Evolutionary conservation across 2,888 invertebrate species (phyloP).

Genomic region (Agonopterix arenella): DNA sequence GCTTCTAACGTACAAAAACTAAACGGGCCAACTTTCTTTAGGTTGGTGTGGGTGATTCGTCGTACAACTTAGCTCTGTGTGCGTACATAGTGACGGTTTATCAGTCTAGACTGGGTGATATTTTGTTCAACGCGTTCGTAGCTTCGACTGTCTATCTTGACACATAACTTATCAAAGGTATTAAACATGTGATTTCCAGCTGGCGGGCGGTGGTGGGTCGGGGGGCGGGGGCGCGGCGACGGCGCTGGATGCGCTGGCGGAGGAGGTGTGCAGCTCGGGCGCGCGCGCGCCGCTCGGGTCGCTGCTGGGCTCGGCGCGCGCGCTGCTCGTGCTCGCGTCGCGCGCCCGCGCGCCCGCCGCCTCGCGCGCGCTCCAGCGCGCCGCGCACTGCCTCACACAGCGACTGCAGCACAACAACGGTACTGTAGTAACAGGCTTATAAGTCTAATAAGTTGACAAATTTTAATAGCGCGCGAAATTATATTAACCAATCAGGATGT

Average conservation of each 20-base stretch:
- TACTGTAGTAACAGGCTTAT: constrained; percentile 6
- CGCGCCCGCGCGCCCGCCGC: constrained; percentile 29
- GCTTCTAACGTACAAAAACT: too few species aligned
- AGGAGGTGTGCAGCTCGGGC: constrained; percentile 32
- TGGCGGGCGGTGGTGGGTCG: constrained; percentile 18
- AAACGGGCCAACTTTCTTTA: too few species aligned
- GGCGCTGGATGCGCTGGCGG: constrained; percentile 38
- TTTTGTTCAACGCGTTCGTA: too few species aligned
- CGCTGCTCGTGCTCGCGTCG: constrained; percentile 33
- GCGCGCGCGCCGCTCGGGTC: constrained; percentile 25
- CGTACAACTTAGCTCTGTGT: too few species aligned
- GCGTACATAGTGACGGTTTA: too few species aligned
- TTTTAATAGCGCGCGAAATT: too few species aligned
- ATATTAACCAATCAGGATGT: too few species aligned
- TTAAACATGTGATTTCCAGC: constrained; percentile 11
- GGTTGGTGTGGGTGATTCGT: too few species aligned
- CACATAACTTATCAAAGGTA: too few species aligned
- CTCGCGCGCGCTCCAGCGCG: constrained; percentile 22
- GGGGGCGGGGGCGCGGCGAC: constrained; percentile 24
- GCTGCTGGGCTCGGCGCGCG: constrained; percentile 43
- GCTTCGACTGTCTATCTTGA: too few species aligned
- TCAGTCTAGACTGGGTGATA: too few species aligned
- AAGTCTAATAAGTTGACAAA: too few species aligned
- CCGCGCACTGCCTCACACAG: constrained; percentile 29
- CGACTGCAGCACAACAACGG: constrained; percentile 26